Percentiles rank a stretch among this genome's conserved stretches.
Evolutionary conservation across 64 coral and sea anemone species (phyloP).

Genomic region (Stichodactyla mertensii): DNA sequence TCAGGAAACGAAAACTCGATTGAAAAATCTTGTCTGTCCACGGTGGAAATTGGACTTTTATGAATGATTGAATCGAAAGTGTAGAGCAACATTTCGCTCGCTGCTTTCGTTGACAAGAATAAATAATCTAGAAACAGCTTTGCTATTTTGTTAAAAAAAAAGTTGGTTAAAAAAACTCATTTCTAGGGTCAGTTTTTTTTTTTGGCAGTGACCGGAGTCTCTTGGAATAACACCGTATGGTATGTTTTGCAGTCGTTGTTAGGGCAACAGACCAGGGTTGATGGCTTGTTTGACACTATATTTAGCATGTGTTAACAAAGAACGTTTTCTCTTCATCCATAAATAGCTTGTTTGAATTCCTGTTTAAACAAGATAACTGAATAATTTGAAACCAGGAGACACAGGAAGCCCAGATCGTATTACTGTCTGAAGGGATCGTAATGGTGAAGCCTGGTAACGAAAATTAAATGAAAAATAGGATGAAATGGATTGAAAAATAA

Average conservation of each 20-base stretch:
- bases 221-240: background rate
- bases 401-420: background rate
- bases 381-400: background rate
- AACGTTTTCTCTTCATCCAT: slow-evolving; percentile 3
- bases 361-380: slow-evolving; percentile 14
- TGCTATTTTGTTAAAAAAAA: background rate
- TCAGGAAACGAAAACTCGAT: too few species aligned
- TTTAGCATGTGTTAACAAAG: slow-evolving; percentile 14
- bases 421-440: background rate
- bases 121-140: background rate
- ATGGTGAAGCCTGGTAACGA: background rate
- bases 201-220: background rate
- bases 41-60: too few species aligned
- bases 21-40: too few species aligned
- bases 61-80: background rate
- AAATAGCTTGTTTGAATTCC: slow-evolving; percentile 1
- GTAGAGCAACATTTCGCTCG: background rate
- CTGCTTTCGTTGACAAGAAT: background rate
- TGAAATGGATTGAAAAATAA: background rate
- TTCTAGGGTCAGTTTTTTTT: background rate
- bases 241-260: background rate
- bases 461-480: background rate
- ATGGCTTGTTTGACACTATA: slow-evolving; percentile 12
- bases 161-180: background rate
- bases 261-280: background rate